These are phyloP conservation scores for Sinelater perroti DNA, from an alignment of 2,888 invertebrate species.

Conservation along the genomic window DNA sequence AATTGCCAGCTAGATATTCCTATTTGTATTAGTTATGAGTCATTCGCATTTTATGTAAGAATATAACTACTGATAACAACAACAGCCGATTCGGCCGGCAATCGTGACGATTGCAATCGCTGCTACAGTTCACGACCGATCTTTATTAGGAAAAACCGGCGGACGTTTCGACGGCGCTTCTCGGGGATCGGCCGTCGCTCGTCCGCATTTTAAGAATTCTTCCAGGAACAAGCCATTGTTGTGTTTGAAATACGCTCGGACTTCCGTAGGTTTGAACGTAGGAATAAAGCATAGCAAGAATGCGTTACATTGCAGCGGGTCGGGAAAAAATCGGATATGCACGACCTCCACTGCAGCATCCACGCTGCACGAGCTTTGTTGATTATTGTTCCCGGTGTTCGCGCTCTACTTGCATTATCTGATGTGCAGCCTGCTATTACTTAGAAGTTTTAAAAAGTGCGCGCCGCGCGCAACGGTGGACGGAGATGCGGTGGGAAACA, in stretches of 20 bases:
- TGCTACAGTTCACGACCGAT: conserved; percentile 27
- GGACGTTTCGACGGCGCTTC: conserved; percentile 5
- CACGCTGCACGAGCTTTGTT: conserved; percentile 42
- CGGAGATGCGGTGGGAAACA: conserved; percentile 41
- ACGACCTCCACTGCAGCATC: conserved; percentile 40
- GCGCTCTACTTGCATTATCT: conserved; percentile 42
- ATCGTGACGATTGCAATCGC: conserved; percentile 34
- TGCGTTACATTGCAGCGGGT: conserved; percentile 33
- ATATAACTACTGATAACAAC: conserved; percentile 26
- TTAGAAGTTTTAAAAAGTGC: conserved; percentile 34
- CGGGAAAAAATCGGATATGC: conserved; percentile 38
- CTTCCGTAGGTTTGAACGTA: conserved; percentile 24
- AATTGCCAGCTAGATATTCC: too few species aligned
- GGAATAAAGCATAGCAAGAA: conserved; percentile 27
- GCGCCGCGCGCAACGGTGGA: conserved; percentile 18
- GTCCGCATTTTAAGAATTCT: conserved; percentile 17
- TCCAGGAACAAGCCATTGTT: conserved; percentile 26
- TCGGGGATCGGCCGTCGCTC: conserved; percentile 13
- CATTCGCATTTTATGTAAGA: conserved; percentile 26
- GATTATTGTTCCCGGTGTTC: conserved; percentile 43
- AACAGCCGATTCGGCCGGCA: conserved; percentile 26
- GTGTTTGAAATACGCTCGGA: conserved; percentile 24
- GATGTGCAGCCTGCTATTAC: conserved; percentile 42
- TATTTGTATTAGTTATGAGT: conserved; percentile 23
- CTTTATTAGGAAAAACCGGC: conserved; percentile 7